A percentile compares a stretch with the other conserved stretches of the same genome.
Conservation (phyloP, 2,888 invertebrate species). For the Folsomia manolachei region DNA sequence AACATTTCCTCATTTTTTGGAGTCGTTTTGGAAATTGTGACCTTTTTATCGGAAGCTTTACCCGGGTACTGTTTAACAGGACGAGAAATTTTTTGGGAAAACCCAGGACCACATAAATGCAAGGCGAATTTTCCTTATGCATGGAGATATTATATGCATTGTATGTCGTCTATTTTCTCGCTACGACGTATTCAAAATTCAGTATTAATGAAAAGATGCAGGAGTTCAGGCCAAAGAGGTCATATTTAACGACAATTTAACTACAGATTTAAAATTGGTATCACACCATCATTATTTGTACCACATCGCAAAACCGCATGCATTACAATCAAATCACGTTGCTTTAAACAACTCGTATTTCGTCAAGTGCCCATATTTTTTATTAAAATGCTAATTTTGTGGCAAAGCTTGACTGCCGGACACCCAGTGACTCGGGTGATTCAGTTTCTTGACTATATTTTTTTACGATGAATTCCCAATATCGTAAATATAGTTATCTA, state of each 20-base stretch:
- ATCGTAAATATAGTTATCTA: constrained; percentile 6
- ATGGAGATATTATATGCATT: too few species aligned
- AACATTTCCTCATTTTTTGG: neutral
- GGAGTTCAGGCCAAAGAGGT: too few species aligned
- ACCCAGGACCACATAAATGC: too few species aligned
- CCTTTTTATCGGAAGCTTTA: neutral
- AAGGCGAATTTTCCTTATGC: too few species aligned
- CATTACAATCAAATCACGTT: too few species aligned
- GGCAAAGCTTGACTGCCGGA: neutral
- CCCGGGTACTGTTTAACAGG: too few species aligned
- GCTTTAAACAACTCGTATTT: too few species aligned
- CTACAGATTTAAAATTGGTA: neutral
- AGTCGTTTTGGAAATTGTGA: neutral
- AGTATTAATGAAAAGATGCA: too few species aligned
- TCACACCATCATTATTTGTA: neutral
- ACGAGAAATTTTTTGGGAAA: too few species aligned
- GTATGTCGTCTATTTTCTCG: too few species aligned
- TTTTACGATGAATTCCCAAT: neutral
- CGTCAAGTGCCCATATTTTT: neutral
- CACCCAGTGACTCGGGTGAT: neutral
- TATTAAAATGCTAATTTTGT: neutral
- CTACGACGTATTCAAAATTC: too few species aligned
- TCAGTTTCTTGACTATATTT: neutral
- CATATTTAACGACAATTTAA: neutral
- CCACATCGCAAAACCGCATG: too few species aligned